phyloP scores from a whole-genome alignment of 1,140 invertebrate genomes.

The Scaptomyza montana region DNA sequence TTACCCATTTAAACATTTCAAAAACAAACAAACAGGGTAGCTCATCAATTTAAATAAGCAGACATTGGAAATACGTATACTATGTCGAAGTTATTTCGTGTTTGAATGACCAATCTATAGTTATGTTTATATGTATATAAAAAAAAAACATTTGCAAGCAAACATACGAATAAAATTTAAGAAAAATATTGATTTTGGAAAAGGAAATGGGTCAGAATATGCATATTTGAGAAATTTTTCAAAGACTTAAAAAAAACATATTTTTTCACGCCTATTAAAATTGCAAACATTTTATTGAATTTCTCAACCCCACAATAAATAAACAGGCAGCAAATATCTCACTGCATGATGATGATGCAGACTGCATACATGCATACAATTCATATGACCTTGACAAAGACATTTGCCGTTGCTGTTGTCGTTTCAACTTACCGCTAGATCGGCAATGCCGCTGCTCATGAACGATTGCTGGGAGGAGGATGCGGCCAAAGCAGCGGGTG shows the following conservation, averaged over 20 bases:
- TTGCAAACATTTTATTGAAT: too few species aligned
- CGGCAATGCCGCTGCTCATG: conserved; percentile 60
- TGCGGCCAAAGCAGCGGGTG: conserved; percentile 17
- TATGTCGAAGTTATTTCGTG: conserved; percentile 18
- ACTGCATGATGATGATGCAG: conserved; percentile 26
- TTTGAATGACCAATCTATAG: conserved; percentile 12
- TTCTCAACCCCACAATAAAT: too few species aligned
- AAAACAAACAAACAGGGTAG: background rate
- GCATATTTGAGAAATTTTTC: too few species aligned
- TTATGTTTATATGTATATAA: too few species aligned
- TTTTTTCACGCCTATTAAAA: too few species aligned
- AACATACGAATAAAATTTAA: background rate
- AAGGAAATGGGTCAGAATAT: background rate
- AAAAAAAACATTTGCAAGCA: too few species aligned
- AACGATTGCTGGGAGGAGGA: conserved; percentile 36
- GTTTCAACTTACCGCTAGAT: conserved; percentile 67
- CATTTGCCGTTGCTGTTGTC: background rate
- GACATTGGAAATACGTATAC: conserved; percentile 13
- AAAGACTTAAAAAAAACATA: background rate
- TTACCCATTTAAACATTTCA: background rate
- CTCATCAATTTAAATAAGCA: conserved; percentile 10
- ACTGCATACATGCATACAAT: background rate
- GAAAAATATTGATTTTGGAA: background rate
- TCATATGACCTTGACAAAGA: conserved; percentile 38
- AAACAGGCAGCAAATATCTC: background rate